Evolutionary conservation across 2,888 invertebrate species (phyloP), one percentile per base, ranked within the genome.

Genomic region (Apamea epomidion): DNA sequence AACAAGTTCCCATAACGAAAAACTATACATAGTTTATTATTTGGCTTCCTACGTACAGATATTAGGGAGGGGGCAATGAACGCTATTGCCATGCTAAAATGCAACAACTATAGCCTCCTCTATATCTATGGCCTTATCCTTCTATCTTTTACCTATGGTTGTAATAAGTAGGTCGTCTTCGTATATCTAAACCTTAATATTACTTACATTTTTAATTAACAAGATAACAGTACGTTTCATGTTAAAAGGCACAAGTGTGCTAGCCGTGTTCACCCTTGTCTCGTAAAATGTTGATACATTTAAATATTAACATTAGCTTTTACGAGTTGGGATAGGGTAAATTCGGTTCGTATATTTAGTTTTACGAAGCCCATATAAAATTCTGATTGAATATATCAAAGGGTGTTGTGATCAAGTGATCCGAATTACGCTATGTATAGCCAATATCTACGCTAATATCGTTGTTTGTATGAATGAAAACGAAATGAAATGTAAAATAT

Each of bases 271-370:
- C 32, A 75, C 74, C 51, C 45, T 45, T 62, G 67, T 71, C 75
- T 75, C 62, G n/a, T 85, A 68, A 76, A 82, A 81, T 37, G 62
- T 76, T 32, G n/a, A 58, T 71, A 67, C 60, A 75, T 84, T 64
- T 73, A 80, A 65, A 75, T 83, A 73, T 75, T 80, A 58, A 62
- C 32, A 68, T 72, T 32, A 54, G 37, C 29, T 68, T 81, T 84
- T 76, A 85, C 76, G 81, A 81, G 32, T 29, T 45, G 58, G 62
- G 67, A 51, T 37, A 42, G 25, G 42, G 48, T 25, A 64, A 42
- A 84, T 74, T 73, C 21, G 16, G 16, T 62, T n/a, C 2, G 25
- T 54, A 60, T 75, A 72, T 68, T 84, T 75, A n/a, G 54, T 80
- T 76, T 81, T 81, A 85, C 76, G 62, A 51, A 68, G 54, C 7